These are phyloP conservation scores for Clitarchus hookeri DNA, from an alignment of 2,888 invertebrate genomes.

Conservation along the genomic window DNA sequence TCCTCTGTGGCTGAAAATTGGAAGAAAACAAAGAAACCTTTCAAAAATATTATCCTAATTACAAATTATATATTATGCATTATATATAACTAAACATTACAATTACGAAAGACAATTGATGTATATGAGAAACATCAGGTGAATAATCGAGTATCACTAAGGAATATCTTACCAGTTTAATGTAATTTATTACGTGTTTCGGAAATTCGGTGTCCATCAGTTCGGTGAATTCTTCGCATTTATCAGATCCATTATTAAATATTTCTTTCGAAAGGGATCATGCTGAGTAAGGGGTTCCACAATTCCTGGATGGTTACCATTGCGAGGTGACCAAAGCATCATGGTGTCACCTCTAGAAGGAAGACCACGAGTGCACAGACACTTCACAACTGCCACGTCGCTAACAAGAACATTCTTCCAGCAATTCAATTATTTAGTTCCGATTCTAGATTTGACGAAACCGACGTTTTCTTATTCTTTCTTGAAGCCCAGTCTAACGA, in stretches of 20 bases:
- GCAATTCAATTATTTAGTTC: neutral
- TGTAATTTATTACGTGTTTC: neutral
- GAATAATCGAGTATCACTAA: neutral
- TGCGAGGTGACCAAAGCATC: neutral
- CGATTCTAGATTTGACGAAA: neutral
- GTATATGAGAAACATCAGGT: neutral
- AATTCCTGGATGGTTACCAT: neutral
- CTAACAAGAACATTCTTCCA: constrained; percentile 1
- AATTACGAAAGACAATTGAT: neutral
- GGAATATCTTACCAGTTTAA: neutral
- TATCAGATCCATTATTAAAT: constrained; percentile 16
- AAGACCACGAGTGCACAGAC: neutral
- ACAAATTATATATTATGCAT: neutral
- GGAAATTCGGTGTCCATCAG: neutral
- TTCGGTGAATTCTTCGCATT: neutral
- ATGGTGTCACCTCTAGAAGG: neutral
- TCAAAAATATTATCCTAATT: neutral
- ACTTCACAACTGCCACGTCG: constrained; percentile 3
- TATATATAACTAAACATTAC: too few relatives aligned
- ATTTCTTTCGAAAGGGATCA: neutral
- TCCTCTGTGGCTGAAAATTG: neutral
- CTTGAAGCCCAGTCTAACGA: neutral
- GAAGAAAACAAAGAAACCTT: constrained; percentile 12
- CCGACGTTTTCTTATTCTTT: neutral
- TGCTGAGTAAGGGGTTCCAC: neutral